phyloP scores from a whole-genome alignment of 2,797 vertebrate genomes.

The Cynodonichthys magdalenae region DNA sequence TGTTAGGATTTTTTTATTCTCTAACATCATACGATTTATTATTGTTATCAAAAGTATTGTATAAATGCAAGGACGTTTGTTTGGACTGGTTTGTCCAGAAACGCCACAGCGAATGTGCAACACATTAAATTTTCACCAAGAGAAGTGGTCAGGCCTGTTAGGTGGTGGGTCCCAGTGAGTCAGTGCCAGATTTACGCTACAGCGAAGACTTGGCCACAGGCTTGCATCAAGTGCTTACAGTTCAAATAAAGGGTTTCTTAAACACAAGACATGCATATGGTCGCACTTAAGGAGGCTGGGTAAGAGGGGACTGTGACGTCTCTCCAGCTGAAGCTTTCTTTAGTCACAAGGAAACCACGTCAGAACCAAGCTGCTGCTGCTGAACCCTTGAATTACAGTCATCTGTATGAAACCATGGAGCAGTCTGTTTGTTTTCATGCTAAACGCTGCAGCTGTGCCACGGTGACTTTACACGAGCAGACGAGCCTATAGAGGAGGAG shows the following conservation, averaged over 20 bases:
- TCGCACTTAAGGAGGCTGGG: slow-evolving; percentile 21
- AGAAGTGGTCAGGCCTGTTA: slow-evolving; percentile 43
- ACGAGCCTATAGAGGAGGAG: slow-evolving; percentile 11
- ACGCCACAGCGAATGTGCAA: slow-evolving; percentile 2
- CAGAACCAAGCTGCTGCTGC: background rate
- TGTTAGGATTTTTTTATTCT: slow-evolving; percentile 4
- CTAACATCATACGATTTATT: slow-evolving; percentile 2
- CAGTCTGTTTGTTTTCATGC: slow-evolving; percentile 51
- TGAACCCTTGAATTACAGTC: slow-evolving; percentile 17
- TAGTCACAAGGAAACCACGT: background rate
- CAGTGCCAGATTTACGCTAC: slow-evolving; percentile 30
- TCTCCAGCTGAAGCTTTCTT: slow-evolving; percentile 9
- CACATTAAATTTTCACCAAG: slow-evolving; percentile 23
- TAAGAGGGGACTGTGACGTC: slow-evolving; percentile 13
- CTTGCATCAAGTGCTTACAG: slow-evolving; percentile 21
- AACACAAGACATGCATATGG: slow-evolving; percentile 28
- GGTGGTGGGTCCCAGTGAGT: slow-evolving; percentile 25
- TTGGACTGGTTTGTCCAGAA: slow-evolving; percentile 12
- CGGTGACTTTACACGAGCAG: slow-evolving; percentile 6
- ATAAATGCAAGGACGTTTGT: slow-evolving; percentile 6
- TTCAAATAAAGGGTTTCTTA: slow-evolving; percentile 21
- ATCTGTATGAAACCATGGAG: slow-evolving; percentile 10
- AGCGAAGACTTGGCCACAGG: slow-evolving; percentile 33
- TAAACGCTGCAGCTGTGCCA: slow-evolving; percentile 34
- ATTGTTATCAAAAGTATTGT: slow-evolving; percentile 12